Evolutionary conservation across 2,797 vertebrate genomes (phyloP).

Genomic region (Tapera naevia): DNA sequence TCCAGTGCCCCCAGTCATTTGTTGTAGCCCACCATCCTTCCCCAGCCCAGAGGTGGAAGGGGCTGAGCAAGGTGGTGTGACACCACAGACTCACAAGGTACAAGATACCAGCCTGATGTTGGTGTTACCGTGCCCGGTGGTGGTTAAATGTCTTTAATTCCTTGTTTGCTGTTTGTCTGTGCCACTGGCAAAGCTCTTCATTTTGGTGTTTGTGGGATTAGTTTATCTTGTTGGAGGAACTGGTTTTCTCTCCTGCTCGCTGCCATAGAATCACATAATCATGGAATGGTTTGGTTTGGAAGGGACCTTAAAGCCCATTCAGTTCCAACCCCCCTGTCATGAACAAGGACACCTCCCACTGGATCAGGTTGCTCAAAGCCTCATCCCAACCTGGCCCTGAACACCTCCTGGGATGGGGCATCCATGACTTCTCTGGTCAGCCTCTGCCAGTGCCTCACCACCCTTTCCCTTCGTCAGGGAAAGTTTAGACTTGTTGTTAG

Average conservation of each 20-base stretch:
- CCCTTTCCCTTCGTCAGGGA: too few relatives aligned
- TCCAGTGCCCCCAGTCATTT: fast-evolving
- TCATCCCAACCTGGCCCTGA: too few relatives aligned
- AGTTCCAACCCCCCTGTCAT: too few relatives aligned
- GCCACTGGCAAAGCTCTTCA: background rate
- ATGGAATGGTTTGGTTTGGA: too few relatives aligned
- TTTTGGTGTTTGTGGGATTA: background rate
- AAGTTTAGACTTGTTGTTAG: too few relatives aligned
- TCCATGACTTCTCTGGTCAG: too few relatives aligned
- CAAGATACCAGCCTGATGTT: fast-evolving
- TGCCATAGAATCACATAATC: background rate
- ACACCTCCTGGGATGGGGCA: too few relatives aligned
- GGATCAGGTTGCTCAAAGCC: too few relatives aligned
- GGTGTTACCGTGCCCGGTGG: fast-evolving
- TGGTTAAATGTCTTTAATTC: background rate
- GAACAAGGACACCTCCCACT: too few relatives aligned
- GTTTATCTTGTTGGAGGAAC: background rate
- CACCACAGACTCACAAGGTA: fast-evolving
- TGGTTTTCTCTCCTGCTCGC: background rate
- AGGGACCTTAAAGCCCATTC: too few relatives aligned
- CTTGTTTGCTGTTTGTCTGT: background rate
- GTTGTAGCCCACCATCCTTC: background rate
- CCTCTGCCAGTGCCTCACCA: too few relatives aligned
- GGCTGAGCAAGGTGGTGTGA: background rate
- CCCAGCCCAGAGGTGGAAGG: fast-evolving